phyloP scores from a whole-genome alignment of 2,888 invertebrate species.

The Sarcophaga caerulescens region DNA sequence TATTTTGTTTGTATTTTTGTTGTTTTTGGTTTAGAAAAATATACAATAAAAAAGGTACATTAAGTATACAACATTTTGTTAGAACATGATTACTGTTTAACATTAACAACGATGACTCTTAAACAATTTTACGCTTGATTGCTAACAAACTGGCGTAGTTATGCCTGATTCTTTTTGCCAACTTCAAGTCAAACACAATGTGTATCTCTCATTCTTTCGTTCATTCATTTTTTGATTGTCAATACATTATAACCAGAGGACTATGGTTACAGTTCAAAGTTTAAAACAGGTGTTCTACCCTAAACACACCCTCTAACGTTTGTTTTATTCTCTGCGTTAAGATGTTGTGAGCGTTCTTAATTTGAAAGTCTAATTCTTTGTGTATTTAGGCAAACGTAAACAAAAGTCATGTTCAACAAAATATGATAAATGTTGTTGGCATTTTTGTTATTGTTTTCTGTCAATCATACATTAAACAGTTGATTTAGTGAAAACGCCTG shows the following conservation, averaged over 20 bases:
- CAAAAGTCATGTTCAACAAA: too few species aligned
- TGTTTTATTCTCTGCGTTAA: background rate
- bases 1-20: background rate
- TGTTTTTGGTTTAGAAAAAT: background rate
- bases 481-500: too few species aligned
- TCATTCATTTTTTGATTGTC: background rate
- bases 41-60: background rate
- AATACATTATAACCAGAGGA: constrained; percentile 2
- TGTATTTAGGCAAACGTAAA: constrained; percentile 11
- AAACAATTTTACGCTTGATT: constrained; percentile 54
- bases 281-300: background rate
- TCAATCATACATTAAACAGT: too few species aligned
- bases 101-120: constrained; percentile 32
- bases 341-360: background rate
- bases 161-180: background rate
- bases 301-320: background rate
- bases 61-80: background rate
- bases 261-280: background rate
- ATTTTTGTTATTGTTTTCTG: too few species aligned
- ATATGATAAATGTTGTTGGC: too few species aligned
- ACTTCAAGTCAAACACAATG: background rate
- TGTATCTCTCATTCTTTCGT: too few species aligned
- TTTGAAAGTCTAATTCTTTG: background rate
- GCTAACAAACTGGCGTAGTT: constrained; percentile 31
- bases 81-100: constrained; percentile 30